Evolutionary conservation across 2,113 vertebrate species (phyloP), one percentile per base, ranked within the genome.

Genomic region (Trachemys scripta): DNA sequence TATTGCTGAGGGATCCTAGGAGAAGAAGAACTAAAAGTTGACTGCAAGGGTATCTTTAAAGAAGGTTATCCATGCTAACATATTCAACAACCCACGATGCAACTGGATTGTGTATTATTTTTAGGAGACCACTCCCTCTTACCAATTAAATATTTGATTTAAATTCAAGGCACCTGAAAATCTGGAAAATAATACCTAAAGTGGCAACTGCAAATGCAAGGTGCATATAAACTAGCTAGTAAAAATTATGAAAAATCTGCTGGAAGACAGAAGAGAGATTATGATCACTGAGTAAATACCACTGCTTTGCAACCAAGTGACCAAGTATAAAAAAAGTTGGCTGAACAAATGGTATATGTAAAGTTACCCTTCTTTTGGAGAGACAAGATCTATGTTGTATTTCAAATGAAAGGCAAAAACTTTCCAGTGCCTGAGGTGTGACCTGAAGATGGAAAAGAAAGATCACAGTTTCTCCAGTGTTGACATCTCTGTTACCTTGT

Each of bases 81-180:
- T 4, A 47, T 20, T 94, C 72, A n/a, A 45, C 17, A 85, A 57
- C 2, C 75, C 88, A 85, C 85, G 78, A 94, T 85, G 91, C 87
- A 75, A 78, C 59, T 12, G 3, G 49, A 72, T 79, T 85, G 94
- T 94, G 87, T 6, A 80, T 3, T 82, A 59, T 59, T 91, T 95
- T 92, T 84, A 84, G 82, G 38, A 80, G 38, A 85, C 49, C 22
- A 47, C 79, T 79, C 83, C 0, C 90, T 94, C 42, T 82, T 76
- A 85, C 82, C 82, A 65, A 69, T 82, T 90, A 81, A 86, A 91
- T 91, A 91, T 91, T 62, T 86, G 85, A 82, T 91, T 76, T 87
- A 82, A 92, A 87, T 94, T 95, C 47, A 93, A 95, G 80, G 38
- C 92, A 92, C 47, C 59, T 80, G 42, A 47, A 95, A 94, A 85